Percentiles rank a stretch among this genome's conserved stretches.
Evolutionary conservation across 1,140 invertebrate species (phyloP).

Genomic region (Diplogasteroides magnus): DNA sequence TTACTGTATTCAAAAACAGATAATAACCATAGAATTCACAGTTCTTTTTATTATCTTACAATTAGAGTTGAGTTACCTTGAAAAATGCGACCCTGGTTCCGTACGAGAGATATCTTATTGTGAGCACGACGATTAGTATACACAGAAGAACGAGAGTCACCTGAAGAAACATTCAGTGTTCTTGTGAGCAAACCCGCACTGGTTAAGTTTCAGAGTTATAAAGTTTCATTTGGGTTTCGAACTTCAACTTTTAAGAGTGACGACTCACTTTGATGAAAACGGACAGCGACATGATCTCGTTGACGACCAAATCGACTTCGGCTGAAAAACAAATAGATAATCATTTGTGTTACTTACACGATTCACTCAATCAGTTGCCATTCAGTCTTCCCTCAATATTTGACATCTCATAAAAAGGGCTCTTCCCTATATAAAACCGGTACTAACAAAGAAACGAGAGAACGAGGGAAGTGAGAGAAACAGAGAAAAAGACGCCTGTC

Average conservation of each 20-base stretch:
- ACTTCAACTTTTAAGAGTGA: background rate
- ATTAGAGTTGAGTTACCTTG: background rate
- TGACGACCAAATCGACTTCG: slow-evolving; percentile 21
- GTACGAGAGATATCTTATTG: background rate
- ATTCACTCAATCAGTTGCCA: background rate
- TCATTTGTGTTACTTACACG: background rate
- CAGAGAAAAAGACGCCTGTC: too few species aligned
- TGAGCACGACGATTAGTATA: slow-evolving; percentile 10
- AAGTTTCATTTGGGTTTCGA: too few species aligned
- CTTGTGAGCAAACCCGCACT: background rate
- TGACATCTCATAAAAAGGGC: background rate
- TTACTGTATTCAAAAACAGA: slow-evolving; percentile 2
- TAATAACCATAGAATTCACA: background rate
- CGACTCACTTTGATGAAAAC: slow-evolving; percentile 21
- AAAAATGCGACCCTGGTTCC: background rate
- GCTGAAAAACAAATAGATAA: too few species aligned
- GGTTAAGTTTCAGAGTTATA: background rate
- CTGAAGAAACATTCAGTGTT: background rate
- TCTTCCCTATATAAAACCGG: too few species aligned
- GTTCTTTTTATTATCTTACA: background rate
- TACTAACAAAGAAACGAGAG: too few species aligned
- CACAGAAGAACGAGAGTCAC: slow-evolving; percentile 18
- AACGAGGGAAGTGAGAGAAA: too few species aligned
- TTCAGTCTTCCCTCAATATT: background rate
- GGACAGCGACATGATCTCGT: slow-evolving; percentile 22